These are phyloP conservation scores for Australoheros facetus DNA, from an alignment of 2,797 vertebrate species.

Conservation along the genomic window DNA sequence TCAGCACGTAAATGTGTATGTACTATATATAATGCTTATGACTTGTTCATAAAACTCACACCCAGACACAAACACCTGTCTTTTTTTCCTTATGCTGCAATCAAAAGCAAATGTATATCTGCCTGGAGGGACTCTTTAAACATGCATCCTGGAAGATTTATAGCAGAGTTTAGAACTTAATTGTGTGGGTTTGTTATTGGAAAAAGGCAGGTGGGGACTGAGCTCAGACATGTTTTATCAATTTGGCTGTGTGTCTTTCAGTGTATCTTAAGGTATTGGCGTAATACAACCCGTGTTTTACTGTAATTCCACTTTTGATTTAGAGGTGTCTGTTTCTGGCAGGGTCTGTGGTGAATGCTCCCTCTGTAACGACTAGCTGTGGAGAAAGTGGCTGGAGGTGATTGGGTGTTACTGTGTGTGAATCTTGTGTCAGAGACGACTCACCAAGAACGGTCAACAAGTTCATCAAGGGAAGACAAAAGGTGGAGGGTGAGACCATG, in stretches of 20 bases:
- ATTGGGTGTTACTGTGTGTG: conserved; percentile 51
- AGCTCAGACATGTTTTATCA: conserved; percentile 77
- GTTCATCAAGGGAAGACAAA: conserved; percentile 39
- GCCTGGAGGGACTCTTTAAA: conserved; percentile 74
- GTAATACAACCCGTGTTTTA: conserved; percentile 64
- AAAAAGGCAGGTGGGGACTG: conserved; percentile 76
- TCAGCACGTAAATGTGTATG: background rate
- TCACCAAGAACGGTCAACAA: conserved; percentile 40
- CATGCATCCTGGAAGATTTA: conserved; percentile 74
- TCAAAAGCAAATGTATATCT: conserved; percentile 69
- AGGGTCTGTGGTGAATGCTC: conserved; percentile 37
- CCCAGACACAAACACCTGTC: conserved; percentile 39
- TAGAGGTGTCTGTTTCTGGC: conserved; percentile 63
- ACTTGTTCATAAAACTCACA: conserved; percentile 31
- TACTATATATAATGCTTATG: background rate
- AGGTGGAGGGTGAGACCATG: background rate
- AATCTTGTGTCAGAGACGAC: conserved; percentile 31
- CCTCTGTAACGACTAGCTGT: conserved; percentile 28
- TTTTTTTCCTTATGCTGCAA: conserved; percentile 53
- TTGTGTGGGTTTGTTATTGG: conserved; percentile 78
- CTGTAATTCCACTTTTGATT: conserved; percentile 71
- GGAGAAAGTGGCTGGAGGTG: conserved; percentile 43
- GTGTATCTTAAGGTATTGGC: conserved; percentile 58
- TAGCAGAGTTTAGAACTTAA: conserved; percentile 76
- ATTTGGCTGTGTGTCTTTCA: conserved; percentile 64